Evolutionary conservation across 23 tunicate genomes (phyloP).

Genomic region (Trididemnum nubilum): DNA sequence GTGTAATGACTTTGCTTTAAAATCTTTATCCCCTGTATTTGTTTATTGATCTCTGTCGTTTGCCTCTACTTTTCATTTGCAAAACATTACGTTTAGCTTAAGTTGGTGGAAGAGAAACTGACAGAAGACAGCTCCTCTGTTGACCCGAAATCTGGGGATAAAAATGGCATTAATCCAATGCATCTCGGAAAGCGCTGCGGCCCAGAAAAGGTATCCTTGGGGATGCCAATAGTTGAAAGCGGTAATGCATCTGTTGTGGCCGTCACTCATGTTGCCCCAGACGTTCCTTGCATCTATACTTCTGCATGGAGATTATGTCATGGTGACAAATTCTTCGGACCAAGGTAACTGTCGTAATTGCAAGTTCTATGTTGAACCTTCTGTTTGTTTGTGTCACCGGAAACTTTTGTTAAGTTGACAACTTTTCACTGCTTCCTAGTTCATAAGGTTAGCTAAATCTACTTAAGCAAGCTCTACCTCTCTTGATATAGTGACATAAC

Average conservation of each 20-base stretch:
- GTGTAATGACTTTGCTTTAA: no score
- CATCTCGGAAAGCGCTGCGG: constrained; percentile 29
- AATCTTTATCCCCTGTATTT: no score
- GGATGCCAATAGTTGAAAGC: constrained; percentile 43
- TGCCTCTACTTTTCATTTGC: no score
- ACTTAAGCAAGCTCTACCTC: no score
- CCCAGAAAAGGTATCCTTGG: constrained; percentile 23
- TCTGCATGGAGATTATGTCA: constrained; percentile 71
- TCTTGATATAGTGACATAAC: no score
- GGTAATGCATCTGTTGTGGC: constrained; percentile 53
- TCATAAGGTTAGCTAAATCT: no score
- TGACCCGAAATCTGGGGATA: constrained; percentile 20
- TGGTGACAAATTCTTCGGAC: constrained; percentile 53
- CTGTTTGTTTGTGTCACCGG: no score
- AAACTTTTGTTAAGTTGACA: no score
- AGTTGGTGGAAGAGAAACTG: constrained; percentile 32
- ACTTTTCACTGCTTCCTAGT: no score
- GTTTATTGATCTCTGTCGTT: no score
- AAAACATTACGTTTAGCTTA: constrained; percentile 42
- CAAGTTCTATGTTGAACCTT: no score
- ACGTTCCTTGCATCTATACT: constrained; percentile 54
- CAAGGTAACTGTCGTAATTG: no score
- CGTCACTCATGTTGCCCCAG: constrained; percentile 56
- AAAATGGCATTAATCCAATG: neutral
- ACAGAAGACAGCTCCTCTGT: constrained; percentile 51